phyloP scores from a whole-genome alignment of 2,797 vertebrate genomes.

The Arnoldichthys spilopterus region DNA sequence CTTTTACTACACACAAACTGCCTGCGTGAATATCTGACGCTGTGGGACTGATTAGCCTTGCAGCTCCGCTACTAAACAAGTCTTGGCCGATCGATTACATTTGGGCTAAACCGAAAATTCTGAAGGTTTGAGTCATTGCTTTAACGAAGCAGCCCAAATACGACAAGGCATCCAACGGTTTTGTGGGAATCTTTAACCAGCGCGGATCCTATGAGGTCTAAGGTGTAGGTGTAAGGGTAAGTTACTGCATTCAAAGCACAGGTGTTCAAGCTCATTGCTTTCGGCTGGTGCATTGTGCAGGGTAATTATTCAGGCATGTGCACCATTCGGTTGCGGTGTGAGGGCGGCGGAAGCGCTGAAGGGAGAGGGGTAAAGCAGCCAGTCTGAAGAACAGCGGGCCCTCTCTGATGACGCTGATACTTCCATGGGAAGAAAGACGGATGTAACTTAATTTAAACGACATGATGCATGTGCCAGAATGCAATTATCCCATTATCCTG shows the following conservation, averaged over 20 bases:
- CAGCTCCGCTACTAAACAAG: too few species aligned
- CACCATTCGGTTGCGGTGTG: conserved; percentile 53
- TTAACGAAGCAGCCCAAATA: neutral
- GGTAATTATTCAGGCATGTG: conserved; percentile 62
- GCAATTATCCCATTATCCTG: conserved; percentile 81
- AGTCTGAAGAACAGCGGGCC: conserved; percentile 47
- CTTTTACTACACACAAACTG: too few species aligned
- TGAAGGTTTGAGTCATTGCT: neutral
- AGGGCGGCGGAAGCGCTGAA: conserved; percentile 58
- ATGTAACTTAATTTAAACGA: conserved; percentile 76
- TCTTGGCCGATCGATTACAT: too few species aligned
- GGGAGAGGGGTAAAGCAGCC: conserved; percentile 67
- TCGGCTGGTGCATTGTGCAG: conserved; percentile 55
- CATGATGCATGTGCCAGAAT: conserved; percentile 78
- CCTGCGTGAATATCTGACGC: too few species aligned
- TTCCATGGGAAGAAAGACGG: conserved; percentile 67
- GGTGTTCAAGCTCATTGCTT: conserved; percentile 53
- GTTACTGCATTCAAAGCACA: conserved; percentile 43
- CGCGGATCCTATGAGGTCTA: conserved; percentile 20
- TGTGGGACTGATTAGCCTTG: too few species aligned
- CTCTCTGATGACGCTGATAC: conserved; percentile 71
- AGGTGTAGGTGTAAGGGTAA: conserved; percentile 7
- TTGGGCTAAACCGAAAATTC: too few species aligned
- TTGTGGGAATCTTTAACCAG: neutral
- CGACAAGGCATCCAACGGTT: neutral